Evolutionary conservation across 2,113 vertebrate species (phyloP).

Genomic region (Rhynchomys soricoides): DNA sequence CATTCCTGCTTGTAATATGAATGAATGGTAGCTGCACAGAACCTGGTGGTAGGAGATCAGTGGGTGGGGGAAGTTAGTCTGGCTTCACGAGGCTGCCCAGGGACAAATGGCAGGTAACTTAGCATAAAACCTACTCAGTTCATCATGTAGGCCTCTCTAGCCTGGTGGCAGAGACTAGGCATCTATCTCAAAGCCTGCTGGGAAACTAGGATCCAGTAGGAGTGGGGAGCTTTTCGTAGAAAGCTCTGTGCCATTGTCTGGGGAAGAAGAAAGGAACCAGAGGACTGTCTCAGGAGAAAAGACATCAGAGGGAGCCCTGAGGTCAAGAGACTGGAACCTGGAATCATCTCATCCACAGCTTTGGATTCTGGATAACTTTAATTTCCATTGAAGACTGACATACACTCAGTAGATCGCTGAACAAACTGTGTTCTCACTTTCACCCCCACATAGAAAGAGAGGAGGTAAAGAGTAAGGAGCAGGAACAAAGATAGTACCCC

Average conservation of each 20-base stretch:
- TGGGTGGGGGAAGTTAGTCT: background rate
- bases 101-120: background rate
- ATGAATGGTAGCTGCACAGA: background rate
- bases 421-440: rapidly evolving
- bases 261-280: background rate
- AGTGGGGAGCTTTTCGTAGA: background rate
- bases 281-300: background rate
- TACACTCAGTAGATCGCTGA: rapidly evolving
- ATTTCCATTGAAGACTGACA: background rate
- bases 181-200: rapidly evolving
- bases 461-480: background rate
- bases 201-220: no score
- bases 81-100: background rate
- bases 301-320: background rate
- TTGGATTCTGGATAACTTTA: background rate
- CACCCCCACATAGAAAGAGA: background rate
- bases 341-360: background rate
- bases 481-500: background rate
- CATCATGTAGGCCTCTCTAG: background rate
- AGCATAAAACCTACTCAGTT: background rate
- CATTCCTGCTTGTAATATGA: background rate
- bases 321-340: background rate
- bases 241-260: background rate
- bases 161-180: background rate
- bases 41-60: background rate